Evolutionary conservation across 2,797 vertebrate species (phyloP).

Genomic region (Microchirus variegatus): DNA sequence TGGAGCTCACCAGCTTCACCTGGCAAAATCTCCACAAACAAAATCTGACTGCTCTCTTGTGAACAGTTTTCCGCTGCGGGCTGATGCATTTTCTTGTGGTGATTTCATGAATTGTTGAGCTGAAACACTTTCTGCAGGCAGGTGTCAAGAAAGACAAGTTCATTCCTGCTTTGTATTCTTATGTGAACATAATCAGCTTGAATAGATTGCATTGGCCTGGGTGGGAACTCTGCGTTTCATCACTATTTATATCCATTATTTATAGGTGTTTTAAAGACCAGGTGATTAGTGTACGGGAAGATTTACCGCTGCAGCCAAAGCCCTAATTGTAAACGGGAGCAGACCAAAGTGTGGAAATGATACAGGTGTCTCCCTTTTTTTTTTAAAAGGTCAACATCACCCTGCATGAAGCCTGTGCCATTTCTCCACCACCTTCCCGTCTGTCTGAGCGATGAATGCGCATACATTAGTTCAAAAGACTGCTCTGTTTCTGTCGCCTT

Average conservation of each 20-base stretch:
- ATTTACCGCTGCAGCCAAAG: slow-evolving; percentile 2
- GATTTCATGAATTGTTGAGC: slow-evolving; percentile 1
- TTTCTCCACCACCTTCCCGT: slow-evolving; percentile 18
- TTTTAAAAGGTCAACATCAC: slow-evolving; percentile 50
- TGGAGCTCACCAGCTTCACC: slow-evolving; percentile 54
- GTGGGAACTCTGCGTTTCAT: neutral
- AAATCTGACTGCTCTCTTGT: slow-evolving; percentile 42
- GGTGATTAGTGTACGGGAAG: neutral
- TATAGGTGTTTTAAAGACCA: neutral
- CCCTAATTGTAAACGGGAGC: slow-evolving; percentile 15
- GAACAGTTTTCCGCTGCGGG: slow-evolving; percentile 20
- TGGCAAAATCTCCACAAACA: slow-evolving; percentile 33
- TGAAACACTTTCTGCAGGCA: no score
- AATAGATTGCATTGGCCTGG: no score
- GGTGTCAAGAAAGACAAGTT: no score
- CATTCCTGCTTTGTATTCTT: no score
- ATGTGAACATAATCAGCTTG: no score
- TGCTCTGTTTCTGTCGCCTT: no score
- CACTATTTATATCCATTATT: neutral
- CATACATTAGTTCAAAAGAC: slow-evolving; percentile 8
- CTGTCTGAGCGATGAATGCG: slow-evolving; percentile 32
- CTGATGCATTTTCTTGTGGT: slow-evolving; percentile 21
- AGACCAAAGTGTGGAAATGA: slow-evolving; percentile 22
- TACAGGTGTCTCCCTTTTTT: slow-evolving; percentile 19
- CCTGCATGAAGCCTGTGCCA: slow-evolving; percentile 34